Base-by-base conservation (phyloP, 35 echinoderm and acorn worm species). In the Lytechinus variegatus region DNA sequence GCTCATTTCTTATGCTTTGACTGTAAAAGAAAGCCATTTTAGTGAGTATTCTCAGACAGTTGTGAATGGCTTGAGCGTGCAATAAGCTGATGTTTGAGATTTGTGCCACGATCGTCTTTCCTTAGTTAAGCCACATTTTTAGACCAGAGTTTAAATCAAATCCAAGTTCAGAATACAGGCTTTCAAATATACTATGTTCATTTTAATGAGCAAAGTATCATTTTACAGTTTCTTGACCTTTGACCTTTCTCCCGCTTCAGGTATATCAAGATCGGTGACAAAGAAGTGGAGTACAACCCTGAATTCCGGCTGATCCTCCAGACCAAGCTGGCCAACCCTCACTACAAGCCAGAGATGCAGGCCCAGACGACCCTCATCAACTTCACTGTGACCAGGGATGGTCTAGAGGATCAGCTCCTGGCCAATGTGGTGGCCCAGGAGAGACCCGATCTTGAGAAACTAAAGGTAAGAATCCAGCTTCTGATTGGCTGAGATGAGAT, bases 261-360 rank as follows among this genome's bases (percentile, higher is more conserved):
- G 61, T 99, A 99, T 91, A 99, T 99, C 87, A 99, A 99, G 96
- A 99, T 99, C 86, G 98, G 98, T 96, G 98, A 99, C 96, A 99
- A 99, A 89, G 98, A 99, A 60, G 97, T 97, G 9, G 98, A 99
- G 54, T 99, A 99, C 96, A 99, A 99, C 55, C 94, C 97, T 19
- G 97, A 98, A 11, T 99, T 99, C 95, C 97, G 98, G 58, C 96
- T 99, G 87, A 99, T 99, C 87, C 97, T 99, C 7, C 98, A 99
- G 90, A 99, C 98, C 96, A 99, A 99, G 95, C 95, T 99, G 87
- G 98, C 97, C 29, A 99, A 99, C 87, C 98, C 98, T 94, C 98
- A 99, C 61, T 99, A 99, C 98, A 99, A 99, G 51, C 98, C 98
- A 52, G 98, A 99, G 91, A 99, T 99, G 98, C 98, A 99, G 96